Conservation (phyloP, 1,140 invertebrate genomes). For the Bombus sibiricus region DNA sequence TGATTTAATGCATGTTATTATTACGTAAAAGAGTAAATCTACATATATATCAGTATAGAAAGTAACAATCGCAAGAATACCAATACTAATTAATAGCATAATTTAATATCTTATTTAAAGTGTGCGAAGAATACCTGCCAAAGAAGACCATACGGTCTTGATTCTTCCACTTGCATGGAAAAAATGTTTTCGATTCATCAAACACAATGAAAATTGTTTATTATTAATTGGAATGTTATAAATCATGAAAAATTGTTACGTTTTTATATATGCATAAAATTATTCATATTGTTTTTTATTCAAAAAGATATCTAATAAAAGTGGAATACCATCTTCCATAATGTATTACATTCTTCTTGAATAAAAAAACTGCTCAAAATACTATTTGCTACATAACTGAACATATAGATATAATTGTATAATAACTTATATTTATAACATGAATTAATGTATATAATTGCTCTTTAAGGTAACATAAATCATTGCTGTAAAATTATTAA, state of each 20-base stretch:
- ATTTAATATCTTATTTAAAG: conserved; percentile 44
- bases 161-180: conserved; percentile 40
- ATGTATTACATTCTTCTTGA: conserved; percentile 32
- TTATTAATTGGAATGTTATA: conserved; percentile 25
- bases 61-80: conserved; percentile 36
- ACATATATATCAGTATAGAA: conserved; percentile 10
- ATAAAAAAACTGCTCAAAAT: conserved; percentile 73
- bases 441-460: conserved; percentile 75
- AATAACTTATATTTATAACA: conserved; percentile 80
- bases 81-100: conserved; percentile 54
- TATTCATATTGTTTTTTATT: conserved; percentile 29
- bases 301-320: conserved; percentile 17
- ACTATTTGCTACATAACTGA: conserved; percentile 62
- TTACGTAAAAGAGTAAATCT: background rate
- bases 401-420: conserved; percentile 67
- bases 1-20: background rate
- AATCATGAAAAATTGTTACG: background rate
- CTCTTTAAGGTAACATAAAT: conserved; percentile 58
- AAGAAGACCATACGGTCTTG: conserved; percentile 54
- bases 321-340: conserved; percentile 31
- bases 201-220: background rate
- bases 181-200: conserved; percentile 19
- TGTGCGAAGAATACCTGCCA: conserved; percentile 52
- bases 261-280: conserved; percentile 16
- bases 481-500: conserved; percentile 44